These are phyloP conservation scores for Novumbra hubbsi DNA, from an alignment of 2,797 vertebrate species.

Conservation along the genomic window DNA sequence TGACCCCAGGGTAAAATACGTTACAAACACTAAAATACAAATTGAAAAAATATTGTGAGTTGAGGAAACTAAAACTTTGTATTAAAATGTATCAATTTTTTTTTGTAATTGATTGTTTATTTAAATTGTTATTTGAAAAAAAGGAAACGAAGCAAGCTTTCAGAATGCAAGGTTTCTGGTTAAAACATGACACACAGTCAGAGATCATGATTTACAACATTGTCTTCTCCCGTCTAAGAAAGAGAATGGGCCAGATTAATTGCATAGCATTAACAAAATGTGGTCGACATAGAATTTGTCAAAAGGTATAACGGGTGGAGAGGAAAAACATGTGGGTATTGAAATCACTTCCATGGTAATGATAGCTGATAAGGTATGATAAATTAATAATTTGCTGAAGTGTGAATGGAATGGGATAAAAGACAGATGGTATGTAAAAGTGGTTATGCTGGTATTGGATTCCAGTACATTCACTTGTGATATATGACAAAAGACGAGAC, in stretches of 20 bases:
- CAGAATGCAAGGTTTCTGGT: not conserved
- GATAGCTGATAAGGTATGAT: conserved; percentile 12
- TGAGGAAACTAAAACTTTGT: not conserved
- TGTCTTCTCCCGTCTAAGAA: not conserved
- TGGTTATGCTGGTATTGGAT: not conserved
- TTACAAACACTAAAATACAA: not conserved
- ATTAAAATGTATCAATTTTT: not conserved
- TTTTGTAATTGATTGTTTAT: no score
- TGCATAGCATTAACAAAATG: not conserved
- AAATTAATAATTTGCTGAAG: not conserved
- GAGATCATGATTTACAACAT: not conserved
- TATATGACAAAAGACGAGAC: not conserved
- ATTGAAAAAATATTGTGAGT: not conserved
- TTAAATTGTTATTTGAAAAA: no score
- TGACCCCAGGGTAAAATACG: not conserved
- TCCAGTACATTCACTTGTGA: not conserved
- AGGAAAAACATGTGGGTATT: not conserved
- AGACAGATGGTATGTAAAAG: not conserved
- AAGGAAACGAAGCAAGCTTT: no score
- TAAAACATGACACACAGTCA: not conserved
- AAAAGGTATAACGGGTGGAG: not conserved
- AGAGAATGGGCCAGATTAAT: not conserved
- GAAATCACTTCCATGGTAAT: not conserved
- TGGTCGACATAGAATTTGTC: not conserved
- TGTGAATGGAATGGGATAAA: not conserved